Evolutionary conservation across 2,888 invertebrate genomes (phyloP).

Genomic region (Eutolmus rufibarbis): DNA sequence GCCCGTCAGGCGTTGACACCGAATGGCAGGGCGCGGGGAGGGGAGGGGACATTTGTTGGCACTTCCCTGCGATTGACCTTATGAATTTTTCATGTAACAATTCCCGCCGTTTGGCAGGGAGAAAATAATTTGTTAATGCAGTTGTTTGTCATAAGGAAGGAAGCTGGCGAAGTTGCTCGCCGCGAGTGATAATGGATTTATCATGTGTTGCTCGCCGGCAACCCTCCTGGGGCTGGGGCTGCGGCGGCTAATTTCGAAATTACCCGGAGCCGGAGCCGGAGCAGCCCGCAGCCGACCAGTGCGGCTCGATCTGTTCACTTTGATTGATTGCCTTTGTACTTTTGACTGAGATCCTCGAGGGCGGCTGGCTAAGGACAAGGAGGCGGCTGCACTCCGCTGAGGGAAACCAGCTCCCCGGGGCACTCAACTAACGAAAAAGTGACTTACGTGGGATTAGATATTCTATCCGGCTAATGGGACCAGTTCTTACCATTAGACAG

Average conservation of each 20-base stretch:
- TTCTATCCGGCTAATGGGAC: background rate
- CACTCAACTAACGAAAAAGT: background rate
- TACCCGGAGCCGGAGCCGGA: background rate
- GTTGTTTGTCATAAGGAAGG: slow-evolving; percentile 40
- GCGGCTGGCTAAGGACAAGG: background rate
- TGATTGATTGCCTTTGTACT: slow-evolving; percentile 17
- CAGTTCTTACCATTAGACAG: background rate
- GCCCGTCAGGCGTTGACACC: background rate
- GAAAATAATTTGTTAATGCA: slow-evolving; percentile 45
- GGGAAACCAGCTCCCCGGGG: background rate
- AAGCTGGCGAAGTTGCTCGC: background rate
- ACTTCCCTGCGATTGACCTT: slow-evolving; percentile 43
- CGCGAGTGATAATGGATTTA: slow-evolving; percentile 39
- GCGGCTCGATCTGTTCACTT: background rate
- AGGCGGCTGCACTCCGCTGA: background rate
- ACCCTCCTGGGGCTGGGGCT: background rate
- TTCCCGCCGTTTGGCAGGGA: slow-evolving; percentile 2
- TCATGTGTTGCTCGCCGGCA: slow-evolving; percentile 31
- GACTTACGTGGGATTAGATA: background rate
- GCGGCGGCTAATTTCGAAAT: background rate
- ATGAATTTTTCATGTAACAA: slow-evolving; percentile 44
- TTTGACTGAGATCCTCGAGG: background rate
- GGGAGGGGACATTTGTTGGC: background rate
- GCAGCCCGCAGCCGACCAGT: background rate
- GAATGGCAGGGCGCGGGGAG: background rate